Evolutionary conservation across 1,140 invertebrate species (phyloP), one percentile per base, ranked within the genome.

Genomic region (Globodera ellingtonae): DNA sequence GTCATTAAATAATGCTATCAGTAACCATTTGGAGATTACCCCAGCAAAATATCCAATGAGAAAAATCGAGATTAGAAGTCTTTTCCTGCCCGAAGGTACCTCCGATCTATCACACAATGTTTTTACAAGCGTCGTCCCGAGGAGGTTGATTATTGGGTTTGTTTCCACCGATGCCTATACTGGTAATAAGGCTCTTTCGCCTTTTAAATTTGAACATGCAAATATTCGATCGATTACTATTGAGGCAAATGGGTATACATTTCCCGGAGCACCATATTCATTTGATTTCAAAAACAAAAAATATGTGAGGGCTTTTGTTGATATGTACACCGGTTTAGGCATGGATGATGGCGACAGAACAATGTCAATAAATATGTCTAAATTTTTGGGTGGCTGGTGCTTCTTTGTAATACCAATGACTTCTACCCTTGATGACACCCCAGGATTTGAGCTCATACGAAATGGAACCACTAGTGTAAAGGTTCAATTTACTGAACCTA

Each of bases 381-480:
- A 75, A 72, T 81, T 71, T n/a, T 18, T 18, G 9, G 44, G 35
- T 46, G 84, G 84, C 0, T 82, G 80, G 80, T 79, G 24, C 10
- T 72, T 82, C 52, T 82, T 81, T 46, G 82, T 84, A 8, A 76
- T 82, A 6, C 67, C 81, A 4, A 9, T 82, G 13, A 56, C 81
- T 15, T 80, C 79, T n/a, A 79, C 82, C 18, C 35, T 59, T 6
- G 82, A 77, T 7, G 82, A 82, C 35, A 15, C 8, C 7, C 66
- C 52, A 0, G 81, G 81, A 4, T 79, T 82, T 47, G 81, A 82
- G 56, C 18, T 81, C 2, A 67, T 82, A 5, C 6, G 75, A 46
- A 82, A 67, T 4, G 81, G 82, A 3, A 84, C 81, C 7, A 82
- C 81, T 3, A 78, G 62, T 24, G 21, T 82, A 18, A 50, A 59